Evolutionary conservation across 2,113 vertebrate genomes (phyloP).

Genomic region (Lophotis ruficrista): DNA sequence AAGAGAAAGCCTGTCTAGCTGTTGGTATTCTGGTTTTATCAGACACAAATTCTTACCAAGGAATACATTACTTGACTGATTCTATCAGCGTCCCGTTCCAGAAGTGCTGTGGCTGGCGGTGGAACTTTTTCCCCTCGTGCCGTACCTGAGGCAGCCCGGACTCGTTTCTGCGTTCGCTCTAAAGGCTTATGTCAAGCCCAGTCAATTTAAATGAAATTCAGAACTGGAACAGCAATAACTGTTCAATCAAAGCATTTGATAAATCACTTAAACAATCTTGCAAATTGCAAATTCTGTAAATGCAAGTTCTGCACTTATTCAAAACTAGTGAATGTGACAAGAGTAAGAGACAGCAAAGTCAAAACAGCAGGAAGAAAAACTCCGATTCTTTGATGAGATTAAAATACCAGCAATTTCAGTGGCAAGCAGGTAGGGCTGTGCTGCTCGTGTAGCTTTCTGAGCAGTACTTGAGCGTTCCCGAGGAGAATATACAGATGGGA

Average conservation of each 20-base stretch:
- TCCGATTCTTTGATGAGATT: constrained; percentile 67
- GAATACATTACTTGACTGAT: background rate
- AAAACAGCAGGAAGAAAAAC: constrained; percentile 69
- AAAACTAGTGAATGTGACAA: constrained; percentile 68
- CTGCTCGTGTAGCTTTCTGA: background rate
- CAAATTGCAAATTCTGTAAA: constrained; percentile 70
- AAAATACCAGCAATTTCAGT: constrained; percentile 67
- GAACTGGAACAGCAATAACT: constrained; percentile 43
- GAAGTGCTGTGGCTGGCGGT: background rate
- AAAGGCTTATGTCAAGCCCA: constrained; percentile 54
- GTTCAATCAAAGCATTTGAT: constrained; percentile 68
- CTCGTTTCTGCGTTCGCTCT: constrained; percentile 1
- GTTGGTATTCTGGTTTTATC: background rate
- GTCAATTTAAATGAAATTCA: constrained; percentile 64
- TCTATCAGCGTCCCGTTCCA: background rate
- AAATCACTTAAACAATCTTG: constrained; percentile 70
- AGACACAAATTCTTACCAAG: background rate
- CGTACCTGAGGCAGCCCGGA: background rate
- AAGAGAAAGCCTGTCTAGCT: background rate
- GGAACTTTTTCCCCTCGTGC: background rate
- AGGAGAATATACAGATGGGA: constrained; percentile 59
- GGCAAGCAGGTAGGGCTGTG: constrained; percentile 61
- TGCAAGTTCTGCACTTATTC: constrained; percentile 61
- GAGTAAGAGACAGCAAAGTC: constrained; percentile 67
- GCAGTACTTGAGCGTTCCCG: background rate